Conservation (phyloP, 2,888 invertebrate genomes). For the Pseudococcus viburni region DNA sequence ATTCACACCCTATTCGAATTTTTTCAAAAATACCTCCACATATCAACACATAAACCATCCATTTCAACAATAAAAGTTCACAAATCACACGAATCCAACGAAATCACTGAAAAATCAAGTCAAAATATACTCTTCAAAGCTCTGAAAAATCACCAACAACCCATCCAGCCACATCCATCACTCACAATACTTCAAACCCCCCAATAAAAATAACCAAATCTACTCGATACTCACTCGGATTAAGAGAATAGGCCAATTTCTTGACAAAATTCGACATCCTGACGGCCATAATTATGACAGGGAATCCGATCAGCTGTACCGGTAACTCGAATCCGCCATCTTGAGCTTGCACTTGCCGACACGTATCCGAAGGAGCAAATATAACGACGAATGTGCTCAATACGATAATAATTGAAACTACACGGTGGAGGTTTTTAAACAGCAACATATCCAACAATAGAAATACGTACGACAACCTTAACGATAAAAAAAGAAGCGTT, state of each 20-base stretch:
- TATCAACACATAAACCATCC: neutral
- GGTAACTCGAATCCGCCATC: conserved; percentile 78
- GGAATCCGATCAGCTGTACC: conserved; percentile 88
- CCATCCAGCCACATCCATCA: neutral
- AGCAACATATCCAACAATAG: conserved; percentile 54
- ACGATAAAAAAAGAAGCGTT: conserved; percentile 24
- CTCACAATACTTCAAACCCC: neutral
- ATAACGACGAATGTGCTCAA: conserved; percentile 41
- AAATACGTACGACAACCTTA: neutral
- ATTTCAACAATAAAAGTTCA: neutral
- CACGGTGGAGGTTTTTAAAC: conserved; percentile 28
- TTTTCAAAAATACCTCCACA: neutral
- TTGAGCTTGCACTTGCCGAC: conserved; percentile 65
- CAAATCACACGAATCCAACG: neutral
- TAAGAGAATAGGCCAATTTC: conserved; percentile 85
- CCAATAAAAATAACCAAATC: neutral
- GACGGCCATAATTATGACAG: conserved; percentile 85
- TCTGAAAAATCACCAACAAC: neutral
- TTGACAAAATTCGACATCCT: conserved; percentile 86
- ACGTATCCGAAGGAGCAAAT: conserved; percentile 62
- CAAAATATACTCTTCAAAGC: neutral
- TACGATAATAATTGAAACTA: conserved; percentile 38
- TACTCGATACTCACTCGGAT: conserved; percentile 78
- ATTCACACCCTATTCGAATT: neutral
- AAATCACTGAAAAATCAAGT: neutral